phyloP scores from a whole-genome alignment of 2,888 invertebrate species.

The Mantis religiosa region DNA sequence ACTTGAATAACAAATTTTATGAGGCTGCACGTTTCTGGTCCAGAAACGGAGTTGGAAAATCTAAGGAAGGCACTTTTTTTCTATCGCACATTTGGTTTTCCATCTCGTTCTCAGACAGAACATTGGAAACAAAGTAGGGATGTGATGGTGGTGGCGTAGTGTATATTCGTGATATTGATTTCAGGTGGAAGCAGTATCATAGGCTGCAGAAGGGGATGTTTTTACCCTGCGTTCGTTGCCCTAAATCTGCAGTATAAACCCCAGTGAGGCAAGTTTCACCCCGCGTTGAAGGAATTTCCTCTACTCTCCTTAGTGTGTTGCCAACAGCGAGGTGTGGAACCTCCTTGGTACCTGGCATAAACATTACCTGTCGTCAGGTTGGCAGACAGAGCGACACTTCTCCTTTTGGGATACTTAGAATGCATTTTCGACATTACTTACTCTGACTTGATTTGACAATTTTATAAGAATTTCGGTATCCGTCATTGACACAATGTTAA shows the following conservation, averaged over 20 bases:
- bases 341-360: too few relatives aligned
- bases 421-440: too few relatives aligned
- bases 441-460: too few relatives aligned
- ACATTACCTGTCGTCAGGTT: too few relatives aligned
- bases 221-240: neutral
- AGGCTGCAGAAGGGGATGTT: neutral
- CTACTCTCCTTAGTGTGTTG: neutral
- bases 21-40: neutral
- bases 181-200: neutral
- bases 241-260: slow-evolving; percentile 3
- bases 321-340: too few relatives aligned
- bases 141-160: neutral
- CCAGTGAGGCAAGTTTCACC: neutral
- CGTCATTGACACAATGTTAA: too few relatives aligned
- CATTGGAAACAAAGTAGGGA: neutral
- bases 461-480: too few relatives aligned
- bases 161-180: neutral
- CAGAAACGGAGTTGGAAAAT: neutral
- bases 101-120: neutral
- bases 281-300: neutral
- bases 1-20: neutral
- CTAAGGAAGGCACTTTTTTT: neutral
- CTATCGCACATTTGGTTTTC: neutral
- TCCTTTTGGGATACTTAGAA: too few relatives aligned
- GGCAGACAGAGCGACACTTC: too few relatives aligned